Evolutionary conservation across 2,797 vertebrate species (phyloP).

Genomic region (Pempheris klunzingeri): DNA sequence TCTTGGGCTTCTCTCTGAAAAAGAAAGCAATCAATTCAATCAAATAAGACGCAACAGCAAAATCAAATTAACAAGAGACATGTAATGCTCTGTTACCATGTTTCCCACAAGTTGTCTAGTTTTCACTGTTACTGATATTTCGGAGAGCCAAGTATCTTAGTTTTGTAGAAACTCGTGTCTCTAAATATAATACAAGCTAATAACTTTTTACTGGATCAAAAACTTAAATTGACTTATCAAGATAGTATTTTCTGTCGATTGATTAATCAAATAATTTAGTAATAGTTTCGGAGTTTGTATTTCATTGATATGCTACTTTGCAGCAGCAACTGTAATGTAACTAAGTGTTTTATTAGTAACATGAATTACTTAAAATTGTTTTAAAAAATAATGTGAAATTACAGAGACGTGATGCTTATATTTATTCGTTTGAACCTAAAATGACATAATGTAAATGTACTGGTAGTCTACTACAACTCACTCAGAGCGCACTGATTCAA

Average conservation of each 20-base stretch:
- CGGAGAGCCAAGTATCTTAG: not conserved
- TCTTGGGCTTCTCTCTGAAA: slow-evolving; percentile 96
- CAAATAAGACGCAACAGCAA: slow-evolving; percentile 3
- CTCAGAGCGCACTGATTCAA: not conserved
- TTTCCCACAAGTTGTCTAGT: slow-evolving; percentile 4
- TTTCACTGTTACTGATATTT: not conserved
- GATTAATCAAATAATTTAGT: not conserved
- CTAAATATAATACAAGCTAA: not conserved
- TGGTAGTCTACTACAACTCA: not conserved
- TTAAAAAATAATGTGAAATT: not conserved
- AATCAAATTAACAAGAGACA: not conserved
- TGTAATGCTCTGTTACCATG: not conserved
- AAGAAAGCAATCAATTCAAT: slow-evolving; percentile 46
- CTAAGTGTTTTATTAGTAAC: not conserved
- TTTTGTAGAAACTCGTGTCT: not conserved
- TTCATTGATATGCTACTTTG: not conserved
- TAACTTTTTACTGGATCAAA: not conserved
- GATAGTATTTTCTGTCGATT: not conserved
- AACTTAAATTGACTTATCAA: not conserved
- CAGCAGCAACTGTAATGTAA: not conserved
- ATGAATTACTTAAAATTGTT: not conserved
- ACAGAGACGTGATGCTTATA: not conserved
- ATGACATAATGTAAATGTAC: not conserved
- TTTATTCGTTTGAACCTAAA: not conserved
- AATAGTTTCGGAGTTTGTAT: not conserved